phyloP scores from a whole-genome alignment of 2,113 vertebrate genomes.

The Bos indicus region DNA sequence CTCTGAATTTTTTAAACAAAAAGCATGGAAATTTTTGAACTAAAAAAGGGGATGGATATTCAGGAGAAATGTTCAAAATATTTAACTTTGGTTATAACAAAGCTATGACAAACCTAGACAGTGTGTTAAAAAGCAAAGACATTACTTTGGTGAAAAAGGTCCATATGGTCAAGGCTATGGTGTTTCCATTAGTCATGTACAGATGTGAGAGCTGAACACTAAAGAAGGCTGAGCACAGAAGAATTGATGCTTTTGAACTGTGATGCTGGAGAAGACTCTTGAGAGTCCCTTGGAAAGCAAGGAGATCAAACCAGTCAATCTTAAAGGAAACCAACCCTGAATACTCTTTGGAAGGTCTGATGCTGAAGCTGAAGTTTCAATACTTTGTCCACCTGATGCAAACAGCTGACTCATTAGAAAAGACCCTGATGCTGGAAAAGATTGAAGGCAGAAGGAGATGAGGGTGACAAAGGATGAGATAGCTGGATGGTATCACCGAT shows the following conservation, averaged over 20 bases:
- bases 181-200: neutral
- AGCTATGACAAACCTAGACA: neutral
- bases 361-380: neutral
- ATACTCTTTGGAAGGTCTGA: neutral
- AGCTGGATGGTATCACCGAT: neutral
- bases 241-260: neutral
- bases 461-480: neutral
- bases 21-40: neutral
- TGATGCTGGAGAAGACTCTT: neutral
- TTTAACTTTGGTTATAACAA: neutral
- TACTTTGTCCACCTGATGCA: neutral
- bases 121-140: neutral
- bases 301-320: neutral
- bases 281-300: neutral
- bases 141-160: neutral
- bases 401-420: neutral
- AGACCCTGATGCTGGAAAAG: neutral
- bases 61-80: neutral
- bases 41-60: neutral
- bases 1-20: neutral
- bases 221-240: neutral
- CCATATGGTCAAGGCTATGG: neutral
- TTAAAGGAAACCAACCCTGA: neutral
- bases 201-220: neutral
- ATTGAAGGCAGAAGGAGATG: neutral